Evolutionary conservation across 2,888 invertebrate species (phyloP).

Genomic region (Sthenelais limicola): DNA sequence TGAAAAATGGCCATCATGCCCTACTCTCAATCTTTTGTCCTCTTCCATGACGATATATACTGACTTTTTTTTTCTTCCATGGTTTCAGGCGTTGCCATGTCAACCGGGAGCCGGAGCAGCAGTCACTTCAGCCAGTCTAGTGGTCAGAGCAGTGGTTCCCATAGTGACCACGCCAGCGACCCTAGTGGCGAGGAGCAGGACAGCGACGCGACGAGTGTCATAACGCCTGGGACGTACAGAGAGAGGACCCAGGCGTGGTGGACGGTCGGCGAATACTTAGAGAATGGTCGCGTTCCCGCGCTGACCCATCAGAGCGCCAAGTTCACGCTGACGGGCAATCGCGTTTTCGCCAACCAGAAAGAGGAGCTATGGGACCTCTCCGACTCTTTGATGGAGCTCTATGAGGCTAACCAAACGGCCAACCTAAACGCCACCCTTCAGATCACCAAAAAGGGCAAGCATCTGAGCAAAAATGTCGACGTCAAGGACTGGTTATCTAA

Average conservation of each 20-base stretch:
- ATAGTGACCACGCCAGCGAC: constrained; percentile 34
- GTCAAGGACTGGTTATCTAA: constrained; percentile 61
- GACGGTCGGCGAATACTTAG: constrained; percentile 44
- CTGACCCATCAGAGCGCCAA: constrained; percentile 50
- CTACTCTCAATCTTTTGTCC: too few species aligned
- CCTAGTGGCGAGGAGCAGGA: neutral
- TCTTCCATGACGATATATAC: too few species aligned
- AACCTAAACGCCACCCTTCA: constrained; percentile 37
- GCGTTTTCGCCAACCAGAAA: constrained; percentile 46
- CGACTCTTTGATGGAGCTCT: constrained; percentile 68
- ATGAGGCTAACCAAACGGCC: constrained; percentile 45
- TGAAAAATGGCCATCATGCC: too few species aligned
- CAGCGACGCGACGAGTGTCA: constrained; percentile 20
- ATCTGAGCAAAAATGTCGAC: constrained; percentile 17
- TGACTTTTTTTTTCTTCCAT: too few species aligned
- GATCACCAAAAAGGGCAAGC: constrained; percentile 43
- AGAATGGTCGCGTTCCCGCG: constrained; percentile 24
- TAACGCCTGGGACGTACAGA: constrained; percentile 8
- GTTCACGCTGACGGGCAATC: constrained; percentile 48
- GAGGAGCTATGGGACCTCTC: constrained; percentile 70
- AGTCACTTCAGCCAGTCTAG: constrained; percentile 42
- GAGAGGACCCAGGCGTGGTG: constrained; percentile 50
- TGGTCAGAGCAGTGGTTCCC: constrained; percentile 6
- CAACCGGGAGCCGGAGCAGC: constrained; percentile 41
- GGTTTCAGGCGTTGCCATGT: constrained; percentile 41